These are phyloP conservation scores for Drosophila antonietae DNA, from an alignment of 2,888 invertebrate species.

Conservation along the genomic window DNA sequence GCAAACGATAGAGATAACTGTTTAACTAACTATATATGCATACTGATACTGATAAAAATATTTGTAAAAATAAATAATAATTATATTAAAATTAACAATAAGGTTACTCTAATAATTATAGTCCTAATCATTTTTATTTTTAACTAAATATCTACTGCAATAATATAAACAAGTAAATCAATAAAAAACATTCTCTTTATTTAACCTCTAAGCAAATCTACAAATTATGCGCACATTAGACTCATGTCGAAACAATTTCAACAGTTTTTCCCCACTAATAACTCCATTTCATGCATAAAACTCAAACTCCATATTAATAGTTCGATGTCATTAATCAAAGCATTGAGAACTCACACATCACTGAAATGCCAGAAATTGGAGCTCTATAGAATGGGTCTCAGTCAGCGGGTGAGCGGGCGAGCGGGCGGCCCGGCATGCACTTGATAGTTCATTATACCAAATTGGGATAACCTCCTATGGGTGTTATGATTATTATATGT, in stretches of 20 bases:
- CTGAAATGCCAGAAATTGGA: slow-evolving; percentile 12
- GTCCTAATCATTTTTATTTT: no score
- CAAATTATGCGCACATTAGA: slow-evolving; percentile 10
- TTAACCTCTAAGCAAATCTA: slow-evolving; percentile 2
- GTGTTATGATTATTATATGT: slow-evolving; percentile 38
- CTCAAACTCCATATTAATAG: background rate
- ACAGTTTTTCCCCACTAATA: slow-evolving; percentile 5
- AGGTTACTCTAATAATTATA: no score
- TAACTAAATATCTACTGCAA: no score
- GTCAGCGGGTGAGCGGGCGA: slow-evolving; percentile 20
- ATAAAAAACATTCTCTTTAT: slow-evolving; percentile 7
- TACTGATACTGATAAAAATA: no score
- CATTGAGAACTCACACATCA: slow-evolving; percentile 20
- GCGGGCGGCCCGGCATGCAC: slow-evolving; percentile 41
- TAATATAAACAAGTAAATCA: background rate
- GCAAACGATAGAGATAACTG: background rate
- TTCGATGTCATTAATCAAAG: slow-evolving; percentile 34
- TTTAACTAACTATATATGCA: no score
- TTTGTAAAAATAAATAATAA: background rate
- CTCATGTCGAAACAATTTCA: slow-evolving; percentile 7
- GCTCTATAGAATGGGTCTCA: slow-evolving; percentile 14
- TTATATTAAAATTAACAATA: background rate
- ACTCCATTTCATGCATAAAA: slow-evolving; percentile 13
- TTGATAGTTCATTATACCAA: slow-evolving; percentile 58
- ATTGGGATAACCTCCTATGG: slow-evolving; percentile 59